Conservation (phyloP, 1,140 invertebrate species). For the Diplogasteroides magnus region DNA sequence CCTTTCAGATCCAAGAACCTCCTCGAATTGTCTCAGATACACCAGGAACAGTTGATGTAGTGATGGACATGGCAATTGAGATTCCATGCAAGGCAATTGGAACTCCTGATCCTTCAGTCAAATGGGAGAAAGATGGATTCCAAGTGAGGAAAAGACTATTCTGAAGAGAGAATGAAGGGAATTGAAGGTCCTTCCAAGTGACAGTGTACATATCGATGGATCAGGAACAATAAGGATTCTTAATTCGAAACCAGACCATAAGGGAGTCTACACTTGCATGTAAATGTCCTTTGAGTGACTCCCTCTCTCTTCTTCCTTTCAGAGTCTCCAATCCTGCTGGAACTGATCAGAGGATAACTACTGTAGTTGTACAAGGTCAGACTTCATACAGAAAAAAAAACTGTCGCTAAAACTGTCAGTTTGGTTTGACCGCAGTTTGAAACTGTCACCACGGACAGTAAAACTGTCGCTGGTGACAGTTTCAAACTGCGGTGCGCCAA, state of each 20-base stretch:
- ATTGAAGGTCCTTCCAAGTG: conserved; percentile 12
- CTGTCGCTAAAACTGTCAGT: too few relatives aligned
- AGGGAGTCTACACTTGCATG: conserved; percentile 73
- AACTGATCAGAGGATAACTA: conserved; percentile 59
- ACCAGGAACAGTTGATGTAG: conserved; percentile 32
- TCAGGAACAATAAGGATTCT: conserved; percentile 34
- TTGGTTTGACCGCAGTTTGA: too few relatives aligned
- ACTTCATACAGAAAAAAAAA: too few relatives aligned
- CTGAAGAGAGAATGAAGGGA: conserved; percentile 5
- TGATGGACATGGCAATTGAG: conserved; percentile 36
- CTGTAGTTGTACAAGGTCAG: conserved; percentile 57
- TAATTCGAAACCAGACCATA: conserved; percentile 57
- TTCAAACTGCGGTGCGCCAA: too few relatives aligned
- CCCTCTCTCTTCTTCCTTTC: not conserved
- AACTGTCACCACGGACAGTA: too few relatives aligned
- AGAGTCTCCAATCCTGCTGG: conserved; percentile 74
- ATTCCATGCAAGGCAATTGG: conserved; percentile 59
- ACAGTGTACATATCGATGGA: conserved; percentile 14
- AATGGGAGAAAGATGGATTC: conserved; percentile 55
- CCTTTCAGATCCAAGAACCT: too few relatives aligned
- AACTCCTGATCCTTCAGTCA: conserved; percentile 57
- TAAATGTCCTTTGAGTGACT: not conserved
- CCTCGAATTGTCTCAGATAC: conserved; percentile 42
- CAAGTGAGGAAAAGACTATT: conserved; percentile 11
- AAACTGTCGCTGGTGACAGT: too few relatives aligned